Conservation (phyloP, 64 coral and sea anemone species). For the Actinia equina region DNA sequence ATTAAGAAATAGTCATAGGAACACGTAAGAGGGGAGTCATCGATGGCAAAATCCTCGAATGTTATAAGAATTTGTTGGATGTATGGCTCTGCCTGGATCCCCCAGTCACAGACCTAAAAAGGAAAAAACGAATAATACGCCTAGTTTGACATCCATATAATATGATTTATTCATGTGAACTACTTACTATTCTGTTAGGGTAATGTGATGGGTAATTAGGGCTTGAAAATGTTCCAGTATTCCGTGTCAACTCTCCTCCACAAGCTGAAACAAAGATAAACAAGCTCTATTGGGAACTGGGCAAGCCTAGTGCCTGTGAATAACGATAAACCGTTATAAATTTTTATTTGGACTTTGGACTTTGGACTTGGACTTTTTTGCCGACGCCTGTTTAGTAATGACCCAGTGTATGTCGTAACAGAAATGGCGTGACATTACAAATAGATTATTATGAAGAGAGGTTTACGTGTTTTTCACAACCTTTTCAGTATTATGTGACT, state of each 20-base stretch:
- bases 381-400: no score
- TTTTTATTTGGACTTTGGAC: no score
- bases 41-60: slow-evolving; percentile 29
- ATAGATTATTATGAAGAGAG: no score
- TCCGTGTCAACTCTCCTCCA: slow-evolving; percentile 6
- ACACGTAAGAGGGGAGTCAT: slow-evolving; percentile 14
- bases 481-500: no score
- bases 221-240: neutral
- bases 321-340: no score
- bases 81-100: neutral
- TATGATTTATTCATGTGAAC: no score
- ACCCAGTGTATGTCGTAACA: no score
- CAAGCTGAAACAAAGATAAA: slow-evolving; percentile 5
- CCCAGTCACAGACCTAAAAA: slow-evolving; percentile 16
- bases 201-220: slow-evolving; percentile 8
- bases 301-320: no score
- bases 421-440: no score
- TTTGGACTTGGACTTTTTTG: no score
- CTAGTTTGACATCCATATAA: no score
- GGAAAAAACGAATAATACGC: neutral
- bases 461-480: no score
- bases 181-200: slow-evolving; percentile 6
- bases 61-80: neutral
- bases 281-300: neutral
- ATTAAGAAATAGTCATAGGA: slow-evolving; percentile 2